Percentiles rank a stretch among this genome's conserved stretches.
These are phyloP conservation scores for Teleogryllus oceanicus DNA, from an alignment of 2,888 invertebrate genomes.

Conservation along the genomic window DNA sequence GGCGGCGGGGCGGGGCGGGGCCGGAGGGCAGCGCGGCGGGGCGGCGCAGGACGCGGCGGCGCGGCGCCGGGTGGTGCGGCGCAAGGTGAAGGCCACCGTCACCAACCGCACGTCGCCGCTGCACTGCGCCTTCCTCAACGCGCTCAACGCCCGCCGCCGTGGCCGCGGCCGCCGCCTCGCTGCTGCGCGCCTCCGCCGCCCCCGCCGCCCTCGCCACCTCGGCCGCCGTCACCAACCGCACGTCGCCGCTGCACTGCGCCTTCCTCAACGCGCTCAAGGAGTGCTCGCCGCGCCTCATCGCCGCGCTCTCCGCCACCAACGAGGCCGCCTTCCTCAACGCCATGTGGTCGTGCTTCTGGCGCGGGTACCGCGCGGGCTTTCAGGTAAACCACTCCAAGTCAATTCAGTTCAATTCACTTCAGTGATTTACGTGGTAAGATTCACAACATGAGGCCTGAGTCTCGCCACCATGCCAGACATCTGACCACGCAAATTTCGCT, in stretches of 20 bases:
- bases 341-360: conserved; percentile 18
- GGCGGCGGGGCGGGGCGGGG: too few species aligned
- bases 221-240: background rate
- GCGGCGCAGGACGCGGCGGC: too few species aligned
- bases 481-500: too few species aligned
- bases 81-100: too few species aligned
- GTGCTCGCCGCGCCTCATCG: conserved; percentile 1
- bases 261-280: background rate
- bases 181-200: too few species aligned
- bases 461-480: background rate
- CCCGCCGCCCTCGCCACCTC: too few species aligned
- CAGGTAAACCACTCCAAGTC: background rate
- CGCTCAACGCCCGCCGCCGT: too few species aligned
- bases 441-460: background rate
- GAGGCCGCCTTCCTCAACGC: conserved; percentile 6
- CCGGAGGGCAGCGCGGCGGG: too few species aligned
- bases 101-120: too few species aligned
- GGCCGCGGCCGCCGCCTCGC: too few species aligned
- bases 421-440: background rate
- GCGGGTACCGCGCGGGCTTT: background rate
- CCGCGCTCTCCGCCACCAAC: background rate
- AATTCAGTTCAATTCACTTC: background rate
- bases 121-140: too few species aligned
- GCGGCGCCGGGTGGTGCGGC: too few species aligned
- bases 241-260: background rate